phyloP scores from a whole-genome alignment of 2,797 vertebrate species.

The Novumbra hubbsi region DNA sequence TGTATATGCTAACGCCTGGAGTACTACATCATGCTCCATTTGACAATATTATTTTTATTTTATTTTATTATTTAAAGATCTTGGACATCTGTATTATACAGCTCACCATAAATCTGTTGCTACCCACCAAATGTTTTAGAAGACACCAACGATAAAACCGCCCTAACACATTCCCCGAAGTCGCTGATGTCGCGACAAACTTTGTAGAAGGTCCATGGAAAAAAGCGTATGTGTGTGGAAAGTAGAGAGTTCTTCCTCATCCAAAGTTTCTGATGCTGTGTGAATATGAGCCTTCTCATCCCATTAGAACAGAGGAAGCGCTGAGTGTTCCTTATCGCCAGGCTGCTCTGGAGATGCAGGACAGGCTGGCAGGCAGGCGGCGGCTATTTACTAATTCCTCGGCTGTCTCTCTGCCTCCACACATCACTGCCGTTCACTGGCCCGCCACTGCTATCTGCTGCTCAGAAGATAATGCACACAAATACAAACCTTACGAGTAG shows the following conservation, averaged over 20 bases:
- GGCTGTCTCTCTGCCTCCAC: conserved; percentile 38
- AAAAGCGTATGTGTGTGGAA: background rate
- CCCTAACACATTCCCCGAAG: background rate
- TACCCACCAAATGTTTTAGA: background rate
- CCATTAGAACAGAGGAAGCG: conserved; percentile 36
- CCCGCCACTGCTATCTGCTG: conserved; percentile 20
- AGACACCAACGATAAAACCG: background rate
- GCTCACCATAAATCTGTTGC: background rate
- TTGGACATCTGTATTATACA: background rate
- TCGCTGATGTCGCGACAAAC: background rate
- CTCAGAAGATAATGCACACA: conserved; percentile 47
- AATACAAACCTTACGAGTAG: conserved; percentile 53
- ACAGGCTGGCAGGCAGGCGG: background rate
- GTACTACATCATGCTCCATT: background rate
- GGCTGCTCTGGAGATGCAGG: conserved; percentile 27
- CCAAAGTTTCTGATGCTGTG: background rate
- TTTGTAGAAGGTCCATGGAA: background rate
- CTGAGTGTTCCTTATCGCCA: conserved; percentile 46
- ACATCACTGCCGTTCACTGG: conserved; percentile 29
- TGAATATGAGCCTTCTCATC: background rate
- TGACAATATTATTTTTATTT: background rate
- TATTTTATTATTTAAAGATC: background rate
- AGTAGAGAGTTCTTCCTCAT: conserved; percentile 1
- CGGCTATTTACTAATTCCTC: conserved; percentile 50
- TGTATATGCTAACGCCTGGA: background rate